Conservation (phyloP, 1,140 invertebrate species). For the Hypsibius dujardini region DNA sequence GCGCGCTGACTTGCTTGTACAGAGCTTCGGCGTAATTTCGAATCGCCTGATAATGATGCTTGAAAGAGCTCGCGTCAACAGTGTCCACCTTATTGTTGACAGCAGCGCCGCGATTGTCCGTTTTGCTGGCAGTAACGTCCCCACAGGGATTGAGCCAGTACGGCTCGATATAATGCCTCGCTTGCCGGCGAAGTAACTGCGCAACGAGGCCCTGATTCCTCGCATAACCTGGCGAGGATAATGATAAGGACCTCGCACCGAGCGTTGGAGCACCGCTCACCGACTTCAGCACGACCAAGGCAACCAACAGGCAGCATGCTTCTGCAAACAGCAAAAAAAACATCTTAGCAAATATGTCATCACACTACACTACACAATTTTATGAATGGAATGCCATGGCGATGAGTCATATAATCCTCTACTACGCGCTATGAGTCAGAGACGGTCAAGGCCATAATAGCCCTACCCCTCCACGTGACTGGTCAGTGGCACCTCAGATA, state of each 20-base stretch:
- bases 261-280: background rate
- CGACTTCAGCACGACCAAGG: background rate
- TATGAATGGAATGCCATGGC: too few relatives aligned
- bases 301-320: background rate
- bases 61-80: background rate
- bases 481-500: too few relatives aligned
- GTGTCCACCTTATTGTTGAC: background rate
- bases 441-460: too few relatives aligned
- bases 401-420: too few relatives aligned
- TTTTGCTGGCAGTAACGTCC: background rate
- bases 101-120: background rate
- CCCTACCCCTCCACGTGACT: too few relatives aligned
- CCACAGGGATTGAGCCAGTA: conserved; percentile 15
- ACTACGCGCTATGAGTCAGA: too few relatives aligned
- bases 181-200: background rate
- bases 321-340: background rate
- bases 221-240: too few relatives aligned
- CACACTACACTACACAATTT: background rate
- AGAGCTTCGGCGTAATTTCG: conserved; percentile 13
- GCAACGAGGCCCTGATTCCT: too few relatives aligned
- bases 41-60: conserved; percentile 9
- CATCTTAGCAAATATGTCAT: background rate
- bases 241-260: too few relatives aligned
- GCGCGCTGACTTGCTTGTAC: background rate
- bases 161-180: background rate